These are phyloP conservation scores for Menidia menidia DNA, from an alignment of 2,797 vertebrate genomes.

Conservation along the genomic window DNA sequence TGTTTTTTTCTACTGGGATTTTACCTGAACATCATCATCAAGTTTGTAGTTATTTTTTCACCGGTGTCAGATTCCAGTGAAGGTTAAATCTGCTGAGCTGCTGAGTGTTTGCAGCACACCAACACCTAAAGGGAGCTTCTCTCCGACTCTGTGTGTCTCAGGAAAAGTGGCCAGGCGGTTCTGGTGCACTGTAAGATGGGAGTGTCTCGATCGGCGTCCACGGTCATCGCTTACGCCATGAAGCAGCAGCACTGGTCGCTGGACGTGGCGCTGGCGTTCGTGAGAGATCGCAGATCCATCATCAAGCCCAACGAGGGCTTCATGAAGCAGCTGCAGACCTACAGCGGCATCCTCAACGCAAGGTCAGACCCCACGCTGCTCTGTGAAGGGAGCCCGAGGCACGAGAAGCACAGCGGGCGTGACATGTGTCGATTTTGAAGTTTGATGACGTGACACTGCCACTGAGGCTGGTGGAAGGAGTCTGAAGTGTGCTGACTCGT, in stretches of 20 bases:
- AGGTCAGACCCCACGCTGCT: slow-evolving; percentile 77
- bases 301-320: slow-evolving; percentile 93
- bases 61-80: no score
- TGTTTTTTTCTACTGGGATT: neutral
- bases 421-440: neutral
- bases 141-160: slow-evolving; percentile 54
- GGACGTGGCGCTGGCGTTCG: slow-evolving; percentile 85
- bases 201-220: slow-evolving; percentile 93
- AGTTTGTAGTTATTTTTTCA: neutral
- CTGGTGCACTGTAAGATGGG: slow-evolving; percentile 99
- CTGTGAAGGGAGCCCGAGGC: neutral
- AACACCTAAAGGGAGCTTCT: neutral
- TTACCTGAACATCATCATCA: neutral
- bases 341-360: slow-evolving; percentile 92
- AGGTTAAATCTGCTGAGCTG: no score
- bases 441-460: no score
- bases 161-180: slow-evolving; percentile 84
- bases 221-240: slow-evolving; percentile 94
- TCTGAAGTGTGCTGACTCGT: neutral
- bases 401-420: neutral
- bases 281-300: slow-evolving; percentile 86
- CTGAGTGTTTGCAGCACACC: no score
- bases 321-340: slow-evolving; percentile 93
- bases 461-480: neutral
- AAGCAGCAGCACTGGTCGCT: slow-evolving; percentile 91